Conservation (phyloP, 2,113 vertebrate genomes). For the Pachycephala philippinensis region DNA sequence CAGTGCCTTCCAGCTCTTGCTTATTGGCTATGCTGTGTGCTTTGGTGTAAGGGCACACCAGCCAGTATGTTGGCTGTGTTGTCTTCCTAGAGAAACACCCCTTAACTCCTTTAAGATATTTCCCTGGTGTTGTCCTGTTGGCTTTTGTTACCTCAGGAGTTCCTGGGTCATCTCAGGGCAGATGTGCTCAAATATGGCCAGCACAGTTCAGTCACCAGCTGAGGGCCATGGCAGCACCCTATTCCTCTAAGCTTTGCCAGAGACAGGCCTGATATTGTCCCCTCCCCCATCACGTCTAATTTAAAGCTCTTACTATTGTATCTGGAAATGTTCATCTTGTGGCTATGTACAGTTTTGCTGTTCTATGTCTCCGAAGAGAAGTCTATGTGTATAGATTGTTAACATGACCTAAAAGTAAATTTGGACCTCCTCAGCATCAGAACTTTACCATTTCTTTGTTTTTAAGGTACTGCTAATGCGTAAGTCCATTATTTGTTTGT, state of each 20-base stretch:
- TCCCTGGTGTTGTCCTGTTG: neutral
- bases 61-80: neutral
- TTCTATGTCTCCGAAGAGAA: neutral
- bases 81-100: neutral
- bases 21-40: neutral
- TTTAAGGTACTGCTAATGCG: neutral
- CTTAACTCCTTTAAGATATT: neutral
- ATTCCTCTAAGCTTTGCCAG: neutral
- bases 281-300: fast-evolving
- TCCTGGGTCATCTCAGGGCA: neutral
- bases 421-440: neutral
- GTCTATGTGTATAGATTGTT: neutral
- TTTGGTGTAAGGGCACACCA: too few species aligned
- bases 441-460: neutral
- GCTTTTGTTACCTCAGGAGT: neutral
- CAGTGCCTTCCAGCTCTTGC: neutral
- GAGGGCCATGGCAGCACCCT: neutral
- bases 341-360: neutral
- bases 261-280: neutral
- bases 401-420: neutral
- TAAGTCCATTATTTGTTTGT: neutral
- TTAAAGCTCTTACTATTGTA: neutral
- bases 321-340: neutral
- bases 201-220: neutral
- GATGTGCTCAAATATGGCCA: neutral